These are phyloP conservation scores for Drosophila neocordata DNA, from an alignment of 1,140 invertebrate genomes.

Conservation along the genomic window DNA sequence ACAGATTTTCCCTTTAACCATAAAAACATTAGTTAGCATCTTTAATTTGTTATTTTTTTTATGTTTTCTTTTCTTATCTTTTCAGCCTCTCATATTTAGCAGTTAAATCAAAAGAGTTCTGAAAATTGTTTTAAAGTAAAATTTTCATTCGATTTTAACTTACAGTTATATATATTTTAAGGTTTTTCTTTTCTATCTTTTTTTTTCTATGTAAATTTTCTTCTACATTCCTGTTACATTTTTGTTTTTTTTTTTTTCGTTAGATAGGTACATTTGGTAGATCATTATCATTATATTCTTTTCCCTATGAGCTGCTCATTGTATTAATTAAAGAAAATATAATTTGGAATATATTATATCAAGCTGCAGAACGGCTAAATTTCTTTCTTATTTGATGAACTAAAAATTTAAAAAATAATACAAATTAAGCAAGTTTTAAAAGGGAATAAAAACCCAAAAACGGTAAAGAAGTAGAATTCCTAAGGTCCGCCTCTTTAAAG, in stretches of 20 bases:
- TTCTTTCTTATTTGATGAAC: background rate
- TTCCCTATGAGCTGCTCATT: constrained; percentile 15
- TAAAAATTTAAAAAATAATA: too few relatives aligned
- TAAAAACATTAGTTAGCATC: too few relatives aligned
- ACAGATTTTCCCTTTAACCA: background rate
- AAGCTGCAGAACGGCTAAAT: background rate
- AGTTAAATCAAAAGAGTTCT: background rate
- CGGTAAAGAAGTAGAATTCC: too few relatives aligned
- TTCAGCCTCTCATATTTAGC: constrained; percentile 28
- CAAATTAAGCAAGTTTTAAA: too few relatives aligned
- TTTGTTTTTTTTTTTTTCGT: constrained; percentile 3
- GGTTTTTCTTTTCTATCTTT: background rate
- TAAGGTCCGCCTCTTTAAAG: too few relatives aligned
- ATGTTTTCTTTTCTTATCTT: constrained; percentile 1
- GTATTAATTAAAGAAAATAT: too few relatives aligned
- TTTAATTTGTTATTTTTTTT: too few relatives aligned
- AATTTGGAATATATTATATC: too few relatives aligned
- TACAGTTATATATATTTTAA: background rate
- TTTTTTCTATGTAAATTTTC: constrained; percentile 15
- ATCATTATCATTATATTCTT: constrained; percentile 48
- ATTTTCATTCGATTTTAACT: background rate
- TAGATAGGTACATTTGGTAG: constrained; percentile 39
- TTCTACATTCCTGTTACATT: constrained; percentile 15
- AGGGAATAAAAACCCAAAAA: too few relatives aligned
- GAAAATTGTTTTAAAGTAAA: background rate